phyloP scores from a whole-genome alignment of 2,888 invertebrate genomes.

The Idaea straminata region DNA sequence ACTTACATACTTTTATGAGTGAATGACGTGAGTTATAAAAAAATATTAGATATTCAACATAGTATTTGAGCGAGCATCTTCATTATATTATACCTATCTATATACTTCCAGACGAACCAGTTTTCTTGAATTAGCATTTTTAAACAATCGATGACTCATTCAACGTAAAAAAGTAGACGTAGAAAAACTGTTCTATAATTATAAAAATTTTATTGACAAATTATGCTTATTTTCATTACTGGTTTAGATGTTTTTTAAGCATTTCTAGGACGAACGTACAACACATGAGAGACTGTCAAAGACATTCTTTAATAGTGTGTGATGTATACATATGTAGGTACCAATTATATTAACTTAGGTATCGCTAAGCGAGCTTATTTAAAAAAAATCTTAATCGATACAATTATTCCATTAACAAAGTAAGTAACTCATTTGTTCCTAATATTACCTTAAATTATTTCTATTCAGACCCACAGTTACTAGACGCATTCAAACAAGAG shows the following conservation, averaged over 20 bases:
- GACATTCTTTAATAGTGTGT: background rate
- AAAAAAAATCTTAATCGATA: background rate
- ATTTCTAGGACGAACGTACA: background rate
- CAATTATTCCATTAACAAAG: background rate
- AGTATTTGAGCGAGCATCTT: too few species aligned
- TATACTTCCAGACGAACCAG: background rate
- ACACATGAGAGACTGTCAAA: background rate
- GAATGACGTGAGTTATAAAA: too few species aligned
- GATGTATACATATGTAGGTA: too few species aligned
- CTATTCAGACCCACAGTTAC: constrained; percentile 56
- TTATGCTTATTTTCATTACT: too few species aligned
- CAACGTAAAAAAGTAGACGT: background rate
- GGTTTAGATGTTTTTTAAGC: background rate
- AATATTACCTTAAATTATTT: constrained; percentile 4
- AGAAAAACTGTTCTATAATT: background rate
- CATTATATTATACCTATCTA: too few species aligned
- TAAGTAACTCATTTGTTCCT: background rate
- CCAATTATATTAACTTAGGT: too few species aligned
- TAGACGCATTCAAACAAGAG: constrained; percentile 61
- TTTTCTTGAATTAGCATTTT: background rate
- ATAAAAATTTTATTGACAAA: background rate
- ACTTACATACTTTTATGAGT: too few species aligned
- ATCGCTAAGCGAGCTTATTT: background rate
- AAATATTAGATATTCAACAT: too few species aligned
- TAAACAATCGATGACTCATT: background rate